phyloP scores from a whole-genome alignment of 2,797 vertebrate species.

The Enteromius argenteus region DNA sequence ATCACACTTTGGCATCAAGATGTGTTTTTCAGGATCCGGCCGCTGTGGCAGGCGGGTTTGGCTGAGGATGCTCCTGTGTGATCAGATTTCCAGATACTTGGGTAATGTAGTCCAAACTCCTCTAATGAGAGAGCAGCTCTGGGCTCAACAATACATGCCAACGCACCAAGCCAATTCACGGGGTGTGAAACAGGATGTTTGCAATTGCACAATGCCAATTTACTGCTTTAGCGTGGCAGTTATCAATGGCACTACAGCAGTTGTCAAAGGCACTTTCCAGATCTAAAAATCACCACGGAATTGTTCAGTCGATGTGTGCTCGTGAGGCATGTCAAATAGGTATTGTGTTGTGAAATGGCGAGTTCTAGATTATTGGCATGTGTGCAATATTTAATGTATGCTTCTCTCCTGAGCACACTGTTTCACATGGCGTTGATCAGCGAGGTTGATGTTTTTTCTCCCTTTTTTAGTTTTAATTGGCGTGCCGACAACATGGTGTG shows the following conservation, averaged over 20 bases:
- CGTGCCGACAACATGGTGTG: not conserved
- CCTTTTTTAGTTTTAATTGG: constrained; percentile 12
- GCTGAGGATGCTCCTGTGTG: constrained; percentile 63
- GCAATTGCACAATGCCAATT: constrained; percentile 76
- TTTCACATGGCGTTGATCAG: not conserved
- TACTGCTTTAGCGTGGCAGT: constrained; percentile 72
- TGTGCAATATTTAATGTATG: constrained; percentile 26
- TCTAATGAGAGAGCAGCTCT: constrained; percentile 62
- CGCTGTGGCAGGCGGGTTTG: constrained; percentile 53
- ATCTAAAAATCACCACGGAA: constrained; percentile 74
- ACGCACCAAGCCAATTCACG: constrained; percentile 69
- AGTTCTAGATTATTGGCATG: constrained; percentile 8
- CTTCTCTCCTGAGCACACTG: constrained; percentile 5
- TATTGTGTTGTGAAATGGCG: not conserved
- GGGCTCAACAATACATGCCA: constrained; percentile 66
- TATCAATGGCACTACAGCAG: constrained; percentile 68
- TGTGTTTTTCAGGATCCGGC: constrained; percentile 60
- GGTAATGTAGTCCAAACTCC: constrained; percentile 70
- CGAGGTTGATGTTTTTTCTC: not conserved
- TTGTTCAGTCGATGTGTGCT: constrained; percentile 57
- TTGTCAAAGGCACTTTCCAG: constrained; percentile 70
- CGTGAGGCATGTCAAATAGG: constrained; percentile 22
- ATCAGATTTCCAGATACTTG: constrained; percentile 77
- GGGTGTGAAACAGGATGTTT: constrained; percentile 75
- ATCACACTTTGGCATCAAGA: constrained; percentile 62